Evolutionary conservation across 1,140 invertebrate genomes (phyloP), one percentile per base, ranked within the genome.

Genomic region (Carcinoscorpius rotundicauda): DNA sequence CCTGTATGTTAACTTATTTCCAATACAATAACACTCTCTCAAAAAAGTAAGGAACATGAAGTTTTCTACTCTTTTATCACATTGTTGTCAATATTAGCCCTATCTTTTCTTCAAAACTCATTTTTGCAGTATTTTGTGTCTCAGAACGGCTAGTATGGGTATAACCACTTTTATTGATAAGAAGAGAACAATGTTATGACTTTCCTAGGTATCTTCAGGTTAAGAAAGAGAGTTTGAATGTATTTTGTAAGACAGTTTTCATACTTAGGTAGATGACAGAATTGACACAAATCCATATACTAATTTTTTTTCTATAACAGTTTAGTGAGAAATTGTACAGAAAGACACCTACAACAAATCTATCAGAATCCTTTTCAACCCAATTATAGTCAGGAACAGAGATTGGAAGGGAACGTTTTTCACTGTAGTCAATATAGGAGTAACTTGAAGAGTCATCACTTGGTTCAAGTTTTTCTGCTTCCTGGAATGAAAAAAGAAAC

Each of bases 371-470:
- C 71, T 80, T 88, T 83, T 82, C 89, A 75, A 80, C 77, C 77
- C 83, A 85, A 72, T 91, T 89, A 75, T 94, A 97, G 78, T 94
- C 95, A 10, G 97, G 97, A 70, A 99, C 91, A 69, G 95, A 97
- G 70, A 99, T 97, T 6, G 97, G 97, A 66, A 99, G 80, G 53
- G 95, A 98, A 61, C 97, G 82, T 76, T 98, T 97, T 78, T 99
- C 97, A 71, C 91, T 94, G 79, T 99, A 99, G 78, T 99, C 97
- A 68, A 97, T 91, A 72, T 93, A 89, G 5, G 89, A 88, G 66
- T 91, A 93, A 57, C 90, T 85, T 49, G 87, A 85, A 50, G 84
- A 86, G 74, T 94, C 91, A 77, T 95, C 93, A 75, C 85, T 85
- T 64, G 90, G 90, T 77, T 94, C 91, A 66, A 93, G 76, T 62